Percentiles rank a stretch among this genome's conserved stretches.
These are phyloP conservation scores for Sternarchorhynchus goeldii DNA, from an alignment of 2,797 vertebrate species.

Conservation along the genomic window DNA sequence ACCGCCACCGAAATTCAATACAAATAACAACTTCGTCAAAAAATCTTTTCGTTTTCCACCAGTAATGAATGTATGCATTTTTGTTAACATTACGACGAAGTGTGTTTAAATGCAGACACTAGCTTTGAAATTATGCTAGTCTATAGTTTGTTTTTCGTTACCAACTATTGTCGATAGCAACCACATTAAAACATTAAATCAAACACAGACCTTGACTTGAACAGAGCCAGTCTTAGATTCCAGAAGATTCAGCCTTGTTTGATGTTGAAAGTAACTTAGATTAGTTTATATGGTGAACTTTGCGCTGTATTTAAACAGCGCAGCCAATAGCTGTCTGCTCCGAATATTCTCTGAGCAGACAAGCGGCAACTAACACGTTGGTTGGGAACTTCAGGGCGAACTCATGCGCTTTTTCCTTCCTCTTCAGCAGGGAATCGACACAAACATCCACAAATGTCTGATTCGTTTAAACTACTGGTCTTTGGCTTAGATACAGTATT, in stretches of 20 bases:
- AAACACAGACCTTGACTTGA: constrained; percentile 47
- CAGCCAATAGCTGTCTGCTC: too few relatives aligned
- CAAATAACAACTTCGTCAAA: too few relatives aligned
- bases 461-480: background rate
- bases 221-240: constrained; percentile 58
- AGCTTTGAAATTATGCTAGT: too few relatives aligned
- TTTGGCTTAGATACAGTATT: background rate
- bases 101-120: too few relatives aligned
- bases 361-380: constrained; percentile 5
- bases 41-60: too few relatives aligned
- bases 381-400: background rate
- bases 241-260: background rate
- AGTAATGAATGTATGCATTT: too few relatives aligned
- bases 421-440: background rate
- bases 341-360: background rate
- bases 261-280: background rate
- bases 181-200: background rate
- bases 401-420: constrained; percentile 35
- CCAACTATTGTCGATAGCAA: too few relatives aligned
- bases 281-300: too few relatives aligned
- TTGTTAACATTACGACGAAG: too few relatives aligned
- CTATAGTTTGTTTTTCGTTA: too few relatives aligned
- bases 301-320: too few relatives aligned
- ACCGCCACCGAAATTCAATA: too few relatives aligned
- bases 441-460: background rate